Evolutionary conservation across 2,797 vertebrate species (phyloP), one percentile per base, ranked within the genome.

Genomic region (Girardinus metallicus): DNA sequence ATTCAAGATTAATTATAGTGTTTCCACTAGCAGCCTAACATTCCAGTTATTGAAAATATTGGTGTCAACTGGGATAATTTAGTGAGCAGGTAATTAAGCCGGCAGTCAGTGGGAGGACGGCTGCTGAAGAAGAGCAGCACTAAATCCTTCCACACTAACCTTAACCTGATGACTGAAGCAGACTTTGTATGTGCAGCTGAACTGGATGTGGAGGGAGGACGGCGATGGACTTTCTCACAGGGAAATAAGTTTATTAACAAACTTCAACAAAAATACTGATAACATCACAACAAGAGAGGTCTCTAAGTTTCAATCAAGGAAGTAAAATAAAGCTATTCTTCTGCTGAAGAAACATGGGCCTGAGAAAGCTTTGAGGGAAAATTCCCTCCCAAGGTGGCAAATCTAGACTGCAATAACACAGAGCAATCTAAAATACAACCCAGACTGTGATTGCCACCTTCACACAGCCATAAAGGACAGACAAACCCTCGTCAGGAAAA

Each of bases 361-460:
- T 66, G 64, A 23, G 41, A 68, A 68, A 41, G 21, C 1, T 0
- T 1, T 68, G 64, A 39, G 34, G 62, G 21, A 68, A 39, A 39
- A 23, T 64, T 39, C 8, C 21, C 60, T 60, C 57, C n/a, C 53
- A 57, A 57, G 53, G 53, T 29, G 57, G 57, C 29, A 60, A 60
- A 60, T 31, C 29, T 6, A 31, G 57, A 60, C 57, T 16, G n/a
- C 29, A 60, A 31, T 60, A 60, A 60, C 57, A 18, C 18, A 68
- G 64, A 68, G 36, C 36, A 41, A 68, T 68, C 64, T 39, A 41
- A 68, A 68, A 68, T 68, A 66, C 34, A 68, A 68, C 64, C 4
- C 16, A 10, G 34, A 34, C 16, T 39, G 23, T 39, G 64, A 68
- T 41, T 41, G 64, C 23, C 10, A 41, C 9, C 64, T 68, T 68